Conservation (phyloP, 2,797 vertebrate species). For the Lerista edwardsae region DNA sequence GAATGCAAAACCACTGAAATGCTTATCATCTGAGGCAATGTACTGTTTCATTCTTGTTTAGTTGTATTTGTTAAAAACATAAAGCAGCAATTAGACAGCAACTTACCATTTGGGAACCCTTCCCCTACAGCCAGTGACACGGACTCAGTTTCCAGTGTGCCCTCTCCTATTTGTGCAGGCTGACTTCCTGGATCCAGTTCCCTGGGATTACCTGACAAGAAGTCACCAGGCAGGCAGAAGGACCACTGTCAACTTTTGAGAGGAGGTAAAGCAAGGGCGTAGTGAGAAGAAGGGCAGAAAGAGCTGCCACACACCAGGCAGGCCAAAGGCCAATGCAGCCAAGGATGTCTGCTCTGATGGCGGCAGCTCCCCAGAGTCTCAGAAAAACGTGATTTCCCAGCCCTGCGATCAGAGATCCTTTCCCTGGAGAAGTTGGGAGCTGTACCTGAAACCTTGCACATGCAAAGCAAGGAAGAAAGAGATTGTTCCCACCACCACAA, state of each 20-base stretch:
- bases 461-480: neutral
- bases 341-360: neutral
- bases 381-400: neutral
- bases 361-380: neutral
- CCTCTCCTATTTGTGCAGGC: conserved; percentile 65
- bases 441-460: neutral
- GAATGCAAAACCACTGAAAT: neutral
- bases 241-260: conserved; percentile 20
- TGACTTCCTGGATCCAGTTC: conserved; percentile 54
- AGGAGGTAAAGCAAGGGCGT: neutral
- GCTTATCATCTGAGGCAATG: neutral
- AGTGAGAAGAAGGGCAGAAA: neutral
- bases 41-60: neutral
- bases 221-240: conserved; percentile 40
- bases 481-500: neutral
- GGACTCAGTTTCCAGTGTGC: conserved; percentile 73
- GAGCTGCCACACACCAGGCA: neutral
- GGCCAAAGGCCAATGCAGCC: neutral
- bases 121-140: conserved; percentile 77
- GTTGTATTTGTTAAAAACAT: neutral
- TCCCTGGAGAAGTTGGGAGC: neutral
- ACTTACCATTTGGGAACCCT: conserved; percentile 84
- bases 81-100: neutral
- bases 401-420: neutral
- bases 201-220: conserved; percentile 73